Evolutionary conservation across 2,888 invertebrate species (phyloP).

Genomic region (Ferdinandea cuprea): DNA sequence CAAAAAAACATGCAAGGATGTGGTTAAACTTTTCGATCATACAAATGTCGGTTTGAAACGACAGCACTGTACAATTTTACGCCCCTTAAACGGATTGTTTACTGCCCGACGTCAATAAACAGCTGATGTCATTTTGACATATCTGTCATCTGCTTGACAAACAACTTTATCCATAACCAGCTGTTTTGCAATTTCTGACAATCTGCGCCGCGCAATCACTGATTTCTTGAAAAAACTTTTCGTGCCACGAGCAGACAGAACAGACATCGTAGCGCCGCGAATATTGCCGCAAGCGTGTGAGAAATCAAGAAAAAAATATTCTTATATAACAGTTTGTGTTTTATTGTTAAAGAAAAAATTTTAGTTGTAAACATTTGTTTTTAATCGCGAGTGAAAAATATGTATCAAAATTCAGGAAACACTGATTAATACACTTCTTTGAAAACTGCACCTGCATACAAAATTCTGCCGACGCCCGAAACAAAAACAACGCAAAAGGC

Average conservation of each 20-base stretch:
- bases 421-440: no score
- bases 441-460: conserved; percentile 1
- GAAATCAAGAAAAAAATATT: conserved; percentile 33
- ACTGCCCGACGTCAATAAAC: conserved; percentile 37
- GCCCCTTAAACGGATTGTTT: no score
- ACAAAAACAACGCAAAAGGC: conserved; percentile 17
- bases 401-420: no score
- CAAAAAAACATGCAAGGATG: no score
- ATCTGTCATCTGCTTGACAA: background rate
- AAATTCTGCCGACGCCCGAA: conserved; percentile 30
- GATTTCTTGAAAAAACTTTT: conserved; percentile 22
- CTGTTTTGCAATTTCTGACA: conserved; percentile 41
- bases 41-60: no score
- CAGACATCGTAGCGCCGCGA: conserved; percentile 66
- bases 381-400: conserved; percentile 7
- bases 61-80: no score
- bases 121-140: conserved; percentile 20
- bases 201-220: conserved; percentile 50
- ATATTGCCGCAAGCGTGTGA: conserved; percentile 31
- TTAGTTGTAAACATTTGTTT: background rate
- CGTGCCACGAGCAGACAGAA: conserved; percentile 2
- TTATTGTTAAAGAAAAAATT: conserved; percentile 2
- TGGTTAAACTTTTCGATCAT: no score
- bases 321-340: conserved; percentile 51
- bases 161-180: conserved; percentile 35